Base-by-base conservation (phyloP, 2,888 invertebrate species). In the Lithophane socia region DNA sequence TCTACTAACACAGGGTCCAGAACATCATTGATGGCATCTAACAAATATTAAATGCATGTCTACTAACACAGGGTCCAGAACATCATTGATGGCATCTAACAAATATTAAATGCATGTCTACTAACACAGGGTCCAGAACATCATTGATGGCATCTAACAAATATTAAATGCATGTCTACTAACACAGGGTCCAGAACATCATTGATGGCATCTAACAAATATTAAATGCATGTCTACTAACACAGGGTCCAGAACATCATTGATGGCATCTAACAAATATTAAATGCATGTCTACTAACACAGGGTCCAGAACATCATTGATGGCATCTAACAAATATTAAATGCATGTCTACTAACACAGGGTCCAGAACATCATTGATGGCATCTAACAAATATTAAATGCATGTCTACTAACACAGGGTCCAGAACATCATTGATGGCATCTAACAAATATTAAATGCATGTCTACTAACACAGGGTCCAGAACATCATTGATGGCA, bases 201-300 rank as follows among this genome's bases (percentile, higher is more conserved):
- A 86, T 97, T 95, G 63, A 98, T 94, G 2, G 97, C 97, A 64
- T 97, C 94, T 71, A 96, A 90, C 44, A 98, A 93, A 68, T 92
- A 95, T 61, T 97, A n/a, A n/a, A n/a, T n/a, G n/a, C n/a, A n/a
- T n/a, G n/a, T n/a, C 29, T 16, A 94, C 97, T 95, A 94, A 98
- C 98, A 94, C 94, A 4, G 97, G 94, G 84, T 97, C 95, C 77
- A 97, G 93, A 8, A 97, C 96, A 88, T 97, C 97, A 86, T 97
- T 95, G 63, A 98, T 94, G 2, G 97, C 97, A 64, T 97, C 94
- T 71, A 96, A 90, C 44, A 98, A 93, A 68, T 92, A 95, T 61
- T 97, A n/a, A n/a, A n/a, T n/a, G n/a, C n/a, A n/a, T n/a, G n/a
- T n/a, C 29, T 16, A 94, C 97, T 95, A 94, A 98, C 98, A 94